Conservation (phyloP, 2,113 vertebrate genomes). For the Bufo bufo region DNA sequence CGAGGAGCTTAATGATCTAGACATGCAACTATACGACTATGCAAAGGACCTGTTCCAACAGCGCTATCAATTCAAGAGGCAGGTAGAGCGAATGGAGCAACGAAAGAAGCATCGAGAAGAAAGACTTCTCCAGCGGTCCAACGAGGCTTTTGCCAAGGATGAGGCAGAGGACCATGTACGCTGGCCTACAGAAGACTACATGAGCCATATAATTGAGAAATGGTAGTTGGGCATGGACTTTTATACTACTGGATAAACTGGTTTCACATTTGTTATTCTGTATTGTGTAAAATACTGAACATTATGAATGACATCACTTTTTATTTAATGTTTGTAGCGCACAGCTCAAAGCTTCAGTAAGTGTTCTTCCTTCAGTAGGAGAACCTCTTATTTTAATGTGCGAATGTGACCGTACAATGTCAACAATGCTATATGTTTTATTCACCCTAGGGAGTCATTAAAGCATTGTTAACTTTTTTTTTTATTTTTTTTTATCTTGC, state of each 20-base stretch:
- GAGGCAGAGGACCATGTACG: conserved; percentile 81
- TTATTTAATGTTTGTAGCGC: conserved; percentile 52
- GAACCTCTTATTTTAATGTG: conserved; percentile 11
- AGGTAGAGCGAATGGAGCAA: conserved; percentile 91
- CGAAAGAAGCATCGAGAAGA: conserved; percentile 86
- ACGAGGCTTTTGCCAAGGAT: conserved; percentile 77
- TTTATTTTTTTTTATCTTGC: background rate
- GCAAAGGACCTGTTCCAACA: conserved; percentile 98
- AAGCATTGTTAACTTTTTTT: conserved; percentile 32
- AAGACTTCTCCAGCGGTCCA: conserved; percentile 79
- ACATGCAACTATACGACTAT: conserved; percentile 98
- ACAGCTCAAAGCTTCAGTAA: conserved; percentile 26
- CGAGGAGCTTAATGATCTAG: conserved; percentile 96
- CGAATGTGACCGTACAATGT: conserved; percentile 29
- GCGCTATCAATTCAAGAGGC: conserved; percentile 94
- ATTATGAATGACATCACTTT: conserved; percentile 44
- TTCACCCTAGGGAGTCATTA: conserved; percentile 28
- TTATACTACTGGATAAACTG: conserved; percentile 63
- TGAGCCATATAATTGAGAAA: conserved; percentile 99
- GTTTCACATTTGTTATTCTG: conserved; percentile 49
- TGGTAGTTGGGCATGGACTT: conserved; percentile 84
- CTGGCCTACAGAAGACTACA: conserved; percentile 97
- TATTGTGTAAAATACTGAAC: conserved; percentile 42
- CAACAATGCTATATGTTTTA: conserved; percentile 38
- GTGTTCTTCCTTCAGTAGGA: conserved; percentile 7